Conservation (phyloP, 2,797 vertebrate genomes). For the Darevskia mixta region DNA sequence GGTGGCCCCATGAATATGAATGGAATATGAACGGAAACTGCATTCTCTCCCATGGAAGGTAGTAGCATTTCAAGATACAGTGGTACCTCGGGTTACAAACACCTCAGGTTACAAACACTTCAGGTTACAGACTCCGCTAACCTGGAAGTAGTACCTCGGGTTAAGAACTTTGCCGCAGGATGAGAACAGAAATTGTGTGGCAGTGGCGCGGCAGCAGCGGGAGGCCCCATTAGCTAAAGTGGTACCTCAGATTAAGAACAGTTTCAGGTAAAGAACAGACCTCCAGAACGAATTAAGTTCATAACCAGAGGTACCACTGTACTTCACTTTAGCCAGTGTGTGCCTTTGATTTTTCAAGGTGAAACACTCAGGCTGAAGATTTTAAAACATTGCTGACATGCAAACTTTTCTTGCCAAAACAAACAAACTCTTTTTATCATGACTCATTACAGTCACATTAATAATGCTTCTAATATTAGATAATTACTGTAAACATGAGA, state of each 20-base stretch:
- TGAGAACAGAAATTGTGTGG: too few relatives aligned
- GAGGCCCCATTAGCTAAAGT: too few relatives aligned
- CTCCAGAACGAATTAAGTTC: too few relatives aligned
- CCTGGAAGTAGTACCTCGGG: too few relatives aligned
- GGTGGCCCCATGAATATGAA: background rate
- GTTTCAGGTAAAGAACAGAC: too few relatives aligned
- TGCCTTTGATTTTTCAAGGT: constrained; percentile 1
- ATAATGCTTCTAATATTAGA: constrained; percentile 17
- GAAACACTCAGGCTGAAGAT: background rate
- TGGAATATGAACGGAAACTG: background rate
- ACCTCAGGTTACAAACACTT: too few relatives aligned
- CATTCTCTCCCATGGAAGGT: background rate
- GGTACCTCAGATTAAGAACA: too few relatives aligned
- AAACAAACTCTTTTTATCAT: constrained; percentile 3
- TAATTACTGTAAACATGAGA: constrained; percentile 13
- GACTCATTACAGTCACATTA: constrained; percentile 23
- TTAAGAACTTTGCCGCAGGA: too few relatives aligned
- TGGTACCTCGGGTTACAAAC: too few relatives aligned
- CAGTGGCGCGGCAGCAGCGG: too few relatives aligned
- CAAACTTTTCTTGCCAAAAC: background rate
- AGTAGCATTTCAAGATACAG: background rate
- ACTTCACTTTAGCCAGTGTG: background rate
- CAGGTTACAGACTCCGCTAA: too few relatives aligned
- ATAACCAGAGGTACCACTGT: too few relatives aligned
- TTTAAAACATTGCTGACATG: background rate